Percentiles rank a stretch among this genome's conserved stretches.
These are phyloP conservation scores for Cottus gobio DNA, from an alignment of 2,113 vertebrate species.

Conservation along the genomic window DNA sequence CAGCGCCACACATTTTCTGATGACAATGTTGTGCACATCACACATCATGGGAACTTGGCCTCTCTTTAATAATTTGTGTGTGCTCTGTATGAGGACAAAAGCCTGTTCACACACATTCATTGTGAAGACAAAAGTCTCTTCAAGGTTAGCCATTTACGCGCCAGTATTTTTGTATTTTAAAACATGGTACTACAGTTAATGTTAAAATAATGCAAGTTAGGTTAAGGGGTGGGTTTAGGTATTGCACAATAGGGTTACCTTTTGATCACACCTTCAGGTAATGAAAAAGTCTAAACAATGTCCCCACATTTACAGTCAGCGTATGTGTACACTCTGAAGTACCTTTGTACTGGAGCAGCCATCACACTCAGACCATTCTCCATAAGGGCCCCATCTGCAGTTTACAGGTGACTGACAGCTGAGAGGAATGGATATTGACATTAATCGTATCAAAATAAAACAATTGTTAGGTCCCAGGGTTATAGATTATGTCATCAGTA, in stretches of 20 bases:
- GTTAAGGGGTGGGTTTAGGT: background rate
- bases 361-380: slow-evolving; percentile 91
- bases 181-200: background rate
- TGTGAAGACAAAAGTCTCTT: background rate
- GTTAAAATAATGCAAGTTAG: background rate
- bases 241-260: background rate
- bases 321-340: slow-evolving; percentile 11
- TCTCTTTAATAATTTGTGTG: background rate
- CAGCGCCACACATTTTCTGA: too few species aligned
- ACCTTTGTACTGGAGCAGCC: slow-evolving; percentile 86
- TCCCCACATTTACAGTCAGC: background rate
- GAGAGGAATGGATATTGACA: background rate
- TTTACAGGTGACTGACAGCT: slow-evolving; percentile 80
- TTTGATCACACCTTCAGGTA: background rate
- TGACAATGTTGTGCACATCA: too few species aligned
- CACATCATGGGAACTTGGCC: too few species aligned
- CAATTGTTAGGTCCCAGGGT: background rate
- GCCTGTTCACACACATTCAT: background rate
- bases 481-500: background rate
- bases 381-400: slow-evolving; percentile 88
- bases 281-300: background rate
- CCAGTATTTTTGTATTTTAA: background rate
- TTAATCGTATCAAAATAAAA: background rate
- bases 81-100: background rate
- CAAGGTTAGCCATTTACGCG: background rate